Percentiles rank a stretch among this genome's conserved stretches.
phyloP scores from a whole-genome alignment of 2,113 vertebrate genomes.

The Myotis lucifugus region DNA sequence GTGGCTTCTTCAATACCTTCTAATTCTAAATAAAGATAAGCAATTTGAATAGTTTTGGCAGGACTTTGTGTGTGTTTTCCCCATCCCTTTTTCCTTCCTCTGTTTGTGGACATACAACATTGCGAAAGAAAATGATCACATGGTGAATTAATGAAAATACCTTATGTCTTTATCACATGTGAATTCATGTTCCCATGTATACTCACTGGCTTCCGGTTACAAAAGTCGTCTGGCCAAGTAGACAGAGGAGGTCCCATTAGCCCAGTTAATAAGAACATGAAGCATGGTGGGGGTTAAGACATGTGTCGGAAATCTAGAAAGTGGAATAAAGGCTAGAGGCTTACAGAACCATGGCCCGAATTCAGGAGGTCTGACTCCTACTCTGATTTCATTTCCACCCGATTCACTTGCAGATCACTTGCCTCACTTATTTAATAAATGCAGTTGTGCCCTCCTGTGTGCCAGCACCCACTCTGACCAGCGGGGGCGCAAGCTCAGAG shows the following conservation, averaged over 20 bases:
- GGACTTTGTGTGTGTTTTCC: background rate
- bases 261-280: background rate
- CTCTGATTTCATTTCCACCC: background rate
- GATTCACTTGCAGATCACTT: background rate
- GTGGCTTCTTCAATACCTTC: background rate
- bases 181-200: background rate
- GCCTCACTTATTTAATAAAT: background rate
- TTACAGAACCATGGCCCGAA: background rate
- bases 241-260: background rate
- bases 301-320: background rate
- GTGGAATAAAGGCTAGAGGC: background rate
- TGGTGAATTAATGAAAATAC: background rate
- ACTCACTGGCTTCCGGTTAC: background rate
- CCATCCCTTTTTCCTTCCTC: background rate
- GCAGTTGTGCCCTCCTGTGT: fast-evolving
- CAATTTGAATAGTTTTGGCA: background rate
- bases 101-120: background rate
- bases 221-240: background rate
- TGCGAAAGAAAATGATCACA: background rate
- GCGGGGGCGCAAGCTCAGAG: background rate
- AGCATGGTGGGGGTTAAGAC: background rate
- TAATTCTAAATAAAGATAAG: background rate
- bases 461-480: background rate
- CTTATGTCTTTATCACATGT: background rate
- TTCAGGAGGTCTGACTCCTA: background rate